Evolutionary conservation across 2,113 vertebrate genomes (phyloP).

Genomic region (Phaethornis superciliosus): DNA sequence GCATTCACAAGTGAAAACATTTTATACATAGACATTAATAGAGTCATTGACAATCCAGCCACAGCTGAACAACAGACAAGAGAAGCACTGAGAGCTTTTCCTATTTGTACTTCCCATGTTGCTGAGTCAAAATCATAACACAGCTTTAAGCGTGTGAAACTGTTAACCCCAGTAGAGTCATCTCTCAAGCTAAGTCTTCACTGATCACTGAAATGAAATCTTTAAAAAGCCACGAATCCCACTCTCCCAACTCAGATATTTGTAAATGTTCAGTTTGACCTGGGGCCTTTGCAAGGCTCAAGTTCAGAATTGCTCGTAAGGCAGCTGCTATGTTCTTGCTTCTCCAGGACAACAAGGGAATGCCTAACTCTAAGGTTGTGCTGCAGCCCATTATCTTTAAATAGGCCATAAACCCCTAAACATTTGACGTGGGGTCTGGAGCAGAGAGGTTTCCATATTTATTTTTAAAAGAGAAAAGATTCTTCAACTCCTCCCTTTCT

Average conservation of each 20-base stretch:
- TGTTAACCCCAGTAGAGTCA: neutral
- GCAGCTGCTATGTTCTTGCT: neutral
- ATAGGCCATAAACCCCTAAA: neutral
- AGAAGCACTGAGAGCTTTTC: neutral
- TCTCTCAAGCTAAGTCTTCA: neutral
- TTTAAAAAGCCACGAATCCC: neutral
- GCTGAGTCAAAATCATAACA: neutral
- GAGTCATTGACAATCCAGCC: neutral
- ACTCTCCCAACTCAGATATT: neutral
- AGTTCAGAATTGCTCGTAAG: neutral
- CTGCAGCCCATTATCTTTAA: neutral
- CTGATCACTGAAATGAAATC: neutral
- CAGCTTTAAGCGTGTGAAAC: rapidly evolving
- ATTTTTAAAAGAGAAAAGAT: neutral
- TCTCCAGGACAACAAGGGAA: neutral
- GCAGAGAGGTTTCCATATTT: neutral
- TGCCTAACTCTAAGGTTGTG: neutral
- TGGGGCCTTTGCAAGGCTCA: neutral
- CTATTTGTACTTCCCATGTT: neutral
- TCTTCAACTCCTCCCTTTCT: neutral
- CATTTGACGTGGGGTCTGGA: neutral
- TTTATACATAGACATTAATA: neutral
- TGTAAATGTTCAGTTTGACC: neutral
- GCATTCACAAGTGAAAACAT: neutral
- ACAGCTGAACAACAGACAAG: neutral